Conservation (phyloP, 2,113 vertebrate genomes). For the Neoarius graeffei region DNA sequence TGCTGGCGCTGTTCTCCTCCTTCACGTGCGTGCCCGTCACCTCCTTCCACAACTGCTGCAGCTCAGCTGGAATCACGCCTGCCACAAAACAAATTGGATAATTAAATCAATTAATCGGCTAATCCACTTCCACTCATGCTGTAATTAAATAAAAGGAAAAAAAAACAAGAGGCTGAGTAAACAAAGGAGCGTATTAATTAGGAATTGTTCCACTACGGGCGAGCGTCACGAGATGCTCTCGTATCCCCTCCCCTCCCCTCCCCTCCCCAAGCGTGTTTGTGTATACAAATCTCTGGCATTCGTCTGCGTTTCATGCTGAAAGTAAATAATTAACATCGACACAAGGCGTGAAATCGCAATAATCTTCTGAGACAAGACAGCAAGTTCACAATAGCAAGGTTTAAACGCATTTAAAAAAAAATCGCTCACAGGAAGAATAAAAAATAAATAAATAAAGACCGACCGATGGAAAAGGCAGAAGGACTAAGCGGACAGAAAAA, state of each 20-base stretch:
- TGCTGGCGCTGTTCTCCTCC: conserved; percentile 85
- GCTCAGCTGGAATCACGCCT: conserved; percentile 99
- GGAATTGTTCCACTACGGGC: conserved; percentile 72
- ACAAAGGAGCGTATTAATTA: conserved; percentile 91
- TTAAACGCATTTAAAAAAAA: conserved; percentile 28
- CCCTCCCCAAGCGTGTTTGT: conserved; percentile 61
- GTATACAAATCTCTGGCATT: conserved; percentile 76
- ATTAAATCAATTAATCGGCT: conserved; percentile 98
- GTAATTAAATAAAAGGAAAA: conserved; percentile 88
- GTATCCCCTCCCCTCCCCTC: neutral
- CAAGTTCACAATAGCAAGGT: conserved; percentile 66
- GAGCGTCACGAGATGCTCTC: conserved; percentile 61
- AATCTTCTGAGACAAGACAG: conserved; percentile 66
- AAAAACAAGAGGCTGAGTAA: conserved; percentile 82
- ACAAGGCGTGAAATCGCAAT: conserved; percentile 80
- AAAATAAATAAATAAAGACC: neutral
- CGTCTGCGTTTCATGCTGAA: conserved; percentile 73
- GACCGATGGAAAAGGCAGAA: neutral
- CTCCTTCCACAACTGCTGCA: conserved; percentile 99
- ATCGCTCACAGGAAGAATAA: conserved; percentile 53
- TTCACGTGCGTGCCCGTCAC: conserved; percentile 87
- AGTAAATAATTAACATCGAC: conserved; percentile 79
- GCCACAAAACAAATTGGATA: conserved; percentile 97
- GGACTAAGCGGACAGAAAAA: neutral
- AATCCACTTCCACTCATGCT: conserved; percentile 91